Conservation (phyloP, 2,113 vertebrate species). For the Paramisgurnus dabryanus region DNA sequence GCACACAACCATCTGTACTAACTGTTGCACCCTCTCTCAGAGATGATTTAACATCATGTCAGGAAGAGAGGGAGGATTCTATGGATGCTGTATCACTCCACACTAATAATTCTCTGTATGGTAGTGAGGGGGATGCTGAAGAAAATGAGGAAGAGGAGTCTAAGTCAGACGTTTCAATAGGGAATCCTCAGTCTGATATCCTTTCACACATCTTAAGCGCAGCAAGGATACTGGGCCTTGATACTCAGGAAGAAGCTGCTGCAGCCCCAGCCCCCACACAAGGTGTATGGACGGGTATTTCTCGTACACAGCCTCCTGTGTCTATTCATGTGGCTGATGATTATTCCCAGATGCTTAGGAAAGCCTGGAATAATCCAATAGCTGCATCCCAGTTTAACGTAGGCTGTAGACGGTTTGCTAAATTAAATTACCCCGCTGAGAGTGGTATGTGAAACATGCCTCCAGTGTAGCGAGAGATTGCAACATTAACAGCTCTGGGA, state of each 20-base stretch:
- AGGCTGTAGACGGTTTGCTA: too few species aligned
- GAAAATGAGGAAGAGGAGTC: not conserved
- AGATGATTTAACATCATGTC: not conserved
- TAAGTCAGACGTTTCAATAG: not conserved
- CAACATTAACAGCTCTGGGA: too few species aligned
- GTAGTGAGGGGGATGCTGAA: not conserved
- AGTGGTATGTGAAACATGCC: too few species aligned
- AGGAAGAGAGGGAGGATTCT: not conserved
- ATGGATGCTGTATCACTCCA: not conserved
- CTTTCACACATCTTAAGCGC: not conserved
- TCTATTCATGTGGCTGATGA: too few species aligned
- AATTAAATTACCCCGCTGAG: too few species aligned
- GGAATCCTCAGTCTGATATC: not conserved
- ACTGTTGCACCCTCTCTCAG: not conserved
- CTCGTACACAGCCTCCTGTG: too few species aligned
- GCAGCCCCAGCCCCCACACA: not conserved
- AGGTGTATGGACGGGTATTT: too few species aligned
- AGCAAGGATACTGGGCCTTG: not conserved
- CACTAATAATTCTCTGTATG: not conserved
- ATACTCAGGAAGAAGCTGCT: not conserved
- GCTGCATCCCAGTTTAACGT: too few species aligned
- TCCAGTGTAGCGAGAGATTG: too few species aligned
- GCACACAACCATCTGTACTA: not conserved
- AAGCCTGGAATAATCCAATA: too few species aligned
- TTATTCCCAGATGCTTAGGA: too few species aligned